Evolutionary conservation across 2,113 vertebrate species (phyloP), one percentile per base, ranked within the genome.

Genomic region (Piprites chloris): DNA sequence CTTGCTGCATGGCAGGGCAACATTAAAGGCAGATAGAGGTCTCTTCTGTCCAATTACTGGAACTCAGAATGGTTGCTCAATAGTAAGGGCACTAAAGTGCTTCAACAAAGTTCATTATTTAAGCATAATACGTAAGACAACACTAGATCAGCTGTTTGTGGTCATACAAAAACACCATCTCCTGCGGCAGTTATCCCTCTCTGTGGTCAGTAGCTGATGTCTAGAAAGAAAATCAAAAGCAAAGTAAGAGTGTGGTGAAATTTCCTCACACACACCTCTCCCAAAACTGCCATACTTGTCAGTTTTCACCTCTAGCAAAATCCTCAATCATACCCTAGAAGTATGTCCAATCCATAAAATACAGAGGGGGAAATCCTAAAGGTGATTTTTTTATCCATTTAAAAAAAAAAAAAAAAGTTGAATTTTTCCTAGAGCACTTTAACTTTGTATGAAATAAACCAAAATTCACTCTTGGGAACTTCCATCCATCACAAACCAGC

Each of bases 401-500:
- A n/a, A 15, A 32, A 33, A 46, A 52, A 16, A 46, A 28, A 32
- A 27, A 27, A 27, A 44, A 11, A 35, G 0, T 10, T 1, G 0
- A 2, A 2, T 83, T 95, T 89, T 90, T 87, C 50, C 47, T 67
- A 46, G 55, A 90, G 22, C 11, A 35, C 58, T 84, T 92, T 46
- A 75, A 68, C 56, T 90, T 71, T 7, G 35, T 58, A 71, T 5
- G 44, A 91, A 92, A 71, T 42, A 67, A 74, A 81, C n/a, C 33
- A 52, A 95, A 95, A 72, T 65, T 56, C 39, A 56, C 39, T 46
- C 55, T 46, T 59, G 39, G 63, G 68, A 83, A 55, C 17, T 65
- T 65, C 35, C 59, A 90, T 82, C 71, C 80, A 68, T 85, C 83
- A 96, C 47, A 89, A 82, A 71, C 16, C 4, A 3, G 58, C 89